Evolutionary conservation across 2,113 vertebrate species (phyloP), one percentile per base, ranked within the genome.

Genomic region (Cyprinodon brontotheroides): DNA sequence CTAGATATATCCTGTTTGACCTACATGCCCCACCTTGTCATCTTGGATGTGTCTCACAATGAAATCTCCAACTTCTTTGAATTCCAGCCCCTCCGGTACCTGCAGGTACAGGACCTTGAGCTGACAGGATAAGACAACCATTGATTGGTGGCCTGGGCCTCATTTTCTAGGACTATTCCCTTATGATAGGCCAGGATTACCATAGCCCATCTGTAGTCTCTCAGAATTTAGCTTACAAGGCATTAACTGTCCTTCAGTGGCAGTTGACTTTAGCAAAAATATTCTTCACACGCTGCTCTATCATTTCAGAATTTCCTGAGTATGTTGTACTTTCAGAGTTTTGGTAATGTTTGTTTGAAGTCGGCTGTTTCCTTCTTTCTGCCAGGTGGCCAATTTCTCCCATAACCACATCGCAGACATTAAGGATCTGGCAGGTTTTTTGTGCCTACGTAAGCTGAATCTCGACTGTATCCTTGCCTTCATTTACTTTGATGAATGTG

Each of bases 391-490:
- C 1, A 94, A 98, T 92, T 95, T 98, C 80, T 98, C 98, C 12
- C 74, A 85, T 86, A 99, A 99, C 65, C 78, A 83, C 12, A 95
- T 99, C 80, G 78, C 92, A n/a, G 81, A 87, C 81, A 98, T 99
- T 96, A 79, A 82, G 69, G 94, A 98, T 87, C 84, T 99, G 77
- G 95, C 95, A 0, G 92, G 86, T 0, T 96, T 95, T 77, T 68
- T 79, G 0, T 92, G 88, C 9, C 95, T 99, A 0, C 88, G 78
- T 22, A 94, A 92, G 61, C 93, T 99, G 36, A 89, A 95, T 77
- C 91, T 99, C 89, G 96, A 96, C 73, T 83, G 98, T 99, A 99
- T 99, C 97, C 97, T 98, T 96, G 86, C 39, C 40, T 45, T 68
- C 20, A 65, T 29, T 29, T 29, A 29, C 29, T 29, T 29, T 29